Base-by-base conservation (phyloP, 1,140 invertebrate species). In the Diabrotica undecimpunctata region DNA sequence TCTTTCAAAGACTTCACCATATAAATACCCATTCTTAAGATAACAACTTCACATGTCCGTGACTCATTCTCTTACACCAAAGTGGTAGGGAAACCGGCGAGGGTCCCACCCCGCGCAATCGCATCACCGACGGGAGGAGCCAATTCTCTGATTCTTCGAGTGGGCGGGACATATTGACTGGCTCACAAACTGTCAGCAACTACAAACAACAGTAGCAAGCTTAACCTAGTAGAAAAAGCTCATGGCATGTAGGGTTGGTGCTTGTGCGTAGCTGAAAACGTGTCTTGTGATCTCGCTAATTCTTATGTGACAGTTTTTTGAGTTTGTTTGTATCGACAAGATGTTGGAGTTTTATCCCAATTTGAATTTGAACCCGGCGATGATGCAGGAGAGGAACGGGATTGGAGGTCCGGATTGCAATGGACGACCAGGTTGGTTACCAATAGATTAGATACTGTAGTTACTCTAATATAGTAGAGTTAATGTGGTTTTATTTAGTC, bases 331-430 rank as follows among this genome's bases (percentile, higher is more conserved):
- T 13, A 35, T 54, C 36, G 12, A 58, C 36, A 38, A 58, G 62
- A 79, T 79, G 78, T 75, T 79, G 74, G 78, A 79, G 66, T 79
- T 79, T 76, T 79, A 79, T 70, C 78, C 77, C 0, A 78, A 79
- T 69, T 70, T 79, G 66, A 78, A 75, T 56, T 65, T 78, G 57
- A 78, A 77, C 62, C 70, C 76, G 54, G 71, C 81, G 38, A 81
- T 84, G 77, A 78, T 83, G 77, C 81, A 78, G 62, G 83, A 84
- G 60, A 82, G 80, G 77, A 75, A 69, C 52, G 75, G 70, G 7
- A 69, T 82, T 37, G 77, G 79, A 35, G 71, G 70, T 57, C 77
- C 81, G 57, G 77, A 80, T 39, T 84, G 82, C 73, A 77, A 81
- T 55, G 81, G 79, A 13, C 74, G 82, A 65, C 78, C 82, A 78